These are phyloP conservation scores for Chaenogobius annularis DNA, from an alignment of 2,113 vertebrate genomes.

Conservation along the genomic window DNA sequence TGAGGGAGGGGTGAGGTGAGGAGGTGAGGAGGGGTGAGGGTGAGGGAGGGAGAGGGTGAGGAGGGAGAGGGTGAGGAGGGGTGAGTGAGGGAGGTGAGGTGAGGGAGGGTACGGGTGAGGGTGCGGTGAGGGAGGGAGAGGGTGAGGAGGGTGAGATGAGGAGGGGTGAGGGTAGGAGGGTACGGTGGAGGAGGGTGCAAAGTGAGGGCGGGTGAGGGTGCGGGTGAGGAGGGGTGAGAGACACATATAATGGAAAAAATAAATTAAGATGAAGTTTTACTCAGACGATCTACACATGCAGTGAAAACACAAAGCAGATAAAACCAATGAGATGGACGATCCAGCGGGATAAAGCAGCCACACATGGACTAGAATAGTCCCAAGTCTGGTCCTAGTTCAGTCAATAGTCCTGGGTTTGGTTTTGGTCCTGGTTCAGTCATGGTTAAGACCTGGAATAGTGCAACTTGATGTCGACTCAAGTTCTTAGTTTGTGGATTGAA, in stretches of 20 bases:
- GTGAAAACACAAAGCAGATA: conserved; percentile 53
- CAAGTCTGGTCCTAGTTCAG: neutral
- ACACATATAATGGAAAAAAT: conserved; percentile 70
- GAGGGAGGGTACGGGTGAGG: no score
- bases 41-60: no score
- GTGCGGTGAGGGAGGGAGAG: neutral
- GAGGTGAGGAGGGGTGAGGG: no score
- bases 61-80: neutral
- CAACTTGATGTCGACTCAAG: no score
- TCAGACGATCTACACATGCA: conserved; percentile 66
- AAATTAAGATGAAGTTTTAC: conserved; percentile 79
- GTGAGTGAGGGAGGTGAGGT: neutral
- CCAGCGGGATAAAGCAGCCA: no score
- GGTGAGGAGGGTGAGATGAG: no score
- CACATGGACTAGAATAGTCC: no score
- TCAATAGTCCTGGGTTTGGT: neutral
- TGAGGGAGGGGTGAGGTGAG: neutral
- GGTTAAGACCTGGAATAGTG: no score
- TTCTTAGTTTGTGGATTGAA: no score
- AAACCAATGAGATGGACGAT: conserved; percentile 58
- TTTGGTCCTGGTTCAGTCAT: neutral
- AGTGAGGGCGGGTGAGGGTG: conserved; percentile 70
- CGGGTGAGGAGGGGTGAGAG: neutral
- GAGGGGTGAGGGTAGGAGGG: no score
- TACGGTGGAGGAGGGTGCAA: no score